Percentiles rank a stretch among this genome's conserved stretches.
These are phyloP conservation scores for Myodes glareolus DNA, from an alignment of 2,113 vertebrate genomes.

Conservation along the genomic window DNA sequence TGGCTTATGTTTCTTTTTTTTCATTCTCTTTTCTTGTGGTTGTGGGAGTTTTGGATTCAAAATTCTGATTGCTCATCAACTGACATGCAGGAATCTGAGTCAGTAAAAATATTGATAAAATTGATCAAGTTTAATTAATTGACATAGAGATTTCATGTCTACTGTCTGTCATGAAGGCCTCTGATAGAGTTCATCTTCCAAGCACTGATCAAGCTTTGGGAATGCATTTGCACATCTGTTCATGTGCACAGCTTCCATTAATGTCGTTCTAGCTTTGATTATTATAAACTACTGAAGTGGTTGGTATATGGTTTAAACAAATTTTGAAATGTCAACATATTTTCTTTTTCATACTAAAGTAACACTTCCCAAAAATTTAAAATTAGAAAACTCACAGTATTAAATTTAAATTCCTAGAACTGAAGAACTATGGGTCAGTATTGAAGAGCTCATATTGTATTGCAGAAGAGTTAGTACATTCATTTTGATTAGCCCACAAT, in stretches of 20 bases:
- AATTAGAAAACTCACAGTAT: background rate
- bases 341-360: background rate
- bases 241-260: background rate
- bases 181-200: background rate
- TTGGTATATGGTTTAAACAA: background rate
- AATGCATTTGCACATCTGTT: background rate
- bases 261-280: background rate
- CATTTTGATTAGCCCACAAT: background rate
- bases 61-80: background rate
- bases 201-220: background rate
- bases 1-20: background rate
- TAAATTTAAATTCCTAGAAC: background rate
- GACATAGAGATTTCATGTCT: background rate
- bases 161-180: background rate
- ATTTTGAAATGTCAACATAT: background rate
- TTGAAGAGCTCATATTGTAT: too few species aligned
- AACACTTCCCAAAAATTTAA: background rate
- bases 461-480: background rate
- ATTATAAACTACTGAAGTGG: background rate
- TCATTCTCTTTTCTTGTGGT: background rate
- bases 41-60: background rate
- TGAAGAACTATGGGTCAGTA: background rate
- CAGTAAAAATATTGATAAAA: slow-evolving; percentile 9
- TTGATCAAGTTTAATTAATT: slow-evolving; percentile 28
- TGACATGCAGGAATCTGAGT: background rate